Evolutionary conservation across 2,113 vertebrate genomes (phyloP).

Genomic region (Psophia crepitans): DNA sequence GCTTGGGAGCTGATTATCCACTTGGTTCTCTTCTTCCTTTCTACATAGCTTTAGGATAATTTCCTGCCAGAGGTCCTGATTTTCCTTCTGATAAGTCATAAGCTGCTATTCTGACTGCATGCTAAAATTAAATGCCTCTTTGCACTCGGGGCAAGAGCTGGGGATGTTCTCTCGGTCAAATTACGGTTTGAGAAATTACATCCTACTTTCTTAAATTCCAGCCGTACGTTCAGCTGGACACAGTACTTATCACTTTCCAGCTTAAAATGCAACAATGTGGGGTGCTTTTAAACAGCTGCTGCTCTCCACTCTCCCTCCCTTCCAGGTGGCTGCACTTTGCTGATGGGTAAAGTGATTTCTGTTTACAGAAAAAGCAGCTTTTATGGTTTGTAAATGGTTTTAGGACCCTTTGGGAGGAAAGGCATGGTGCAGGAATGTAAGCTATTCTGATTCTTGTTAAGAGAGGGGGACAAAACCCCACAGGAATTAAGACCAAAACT

Average conservation of each 20-base stretch:
- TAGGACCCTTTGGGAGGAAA: constrained; percentile 45
- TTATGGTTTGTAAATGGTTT: constrained; percentile 61
- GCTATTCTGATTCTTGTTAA: constrained; percentile 38
- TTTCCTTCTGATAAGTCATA: constrained; percentile 29
- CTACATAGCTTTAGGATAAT: not conserved
- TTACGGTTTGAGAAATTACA: constrained; percentile 43
- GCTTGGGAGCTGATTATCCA: not conserved
- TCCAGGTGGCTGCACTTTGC: constrained; percentile 43
- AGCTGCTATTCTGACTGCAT: not conserved
- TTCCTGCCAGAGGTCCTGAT: constrained; percentile 18
- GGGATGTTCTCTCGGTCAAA: not conserved
- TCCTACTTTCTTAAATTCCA: constrained; percentile 21
- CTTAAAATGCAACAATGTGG: not conserved
- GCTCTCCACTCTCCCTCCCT: not conserved
- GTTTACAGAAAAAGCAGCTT: constrained; percentile 60
- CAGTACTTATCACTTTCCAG: not conserved
- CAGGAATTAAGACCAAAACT: constrained; percentile 28
- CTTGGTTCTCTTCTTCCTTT: constrained; percentile 19
- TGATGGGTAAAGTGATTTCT: constrained; percentile 60
- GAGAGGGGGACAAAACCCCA: not conserved
- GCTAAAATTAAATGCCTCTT: constrained; percentile 32
- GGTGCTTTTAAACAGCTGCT: constrained; percentile 29
- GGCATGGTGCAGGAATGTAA: constrained; percentile 42
- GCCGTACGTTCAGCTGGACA: not conserved
- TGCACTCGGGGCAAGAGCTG: not conserved